Evolutionary conservation across 53 echinoderm and acorn worm genomes (phyloP).

Genomic region (Arbacia lixula): DNA sequence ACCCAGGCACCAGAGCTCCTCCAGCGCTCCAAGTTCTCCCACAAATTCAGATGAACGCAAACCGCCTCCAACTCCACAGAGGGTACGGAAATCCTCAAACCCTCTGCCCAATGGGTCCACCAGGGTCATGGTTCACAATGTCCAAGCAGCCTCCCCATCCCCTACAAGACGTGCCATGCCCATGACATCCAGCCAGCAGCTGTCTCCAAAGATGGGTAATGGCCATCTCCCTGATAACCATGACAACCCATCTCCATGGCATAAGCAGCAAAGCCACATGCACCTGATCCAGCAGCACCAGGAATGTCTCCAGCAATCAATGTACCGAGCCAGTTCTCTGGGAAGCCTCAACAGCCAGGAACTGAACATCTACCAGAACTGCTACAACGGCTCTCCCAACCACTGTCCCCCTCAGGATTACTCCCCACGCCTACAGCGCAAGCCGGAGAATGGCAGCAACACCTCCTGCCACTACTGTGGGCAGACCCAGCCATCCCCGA

Average conservation of each 20-base stretch:
- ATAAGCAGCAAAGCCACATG: constrained; percentile 35
- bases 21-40: constrained; percentile 48
- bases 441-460: constrained; percentile 43
- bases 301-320: constrained; percentile 14
- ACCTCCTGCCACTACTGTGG: constrained; percentile 33
- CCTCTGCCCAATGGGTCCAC: constrained; percentile 43
- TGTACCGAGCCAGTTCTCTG: constrained; percentile 46
- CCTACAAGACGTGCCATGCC: constrained; percentile 50
- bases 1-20: constrained; percentile 47
- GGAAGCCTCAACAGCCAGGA: constrained; percentile 48
- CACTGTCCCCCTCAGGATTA: constrained; percentile 45
- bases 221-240: constrained; percentile 29
- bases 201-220: constrained; percentile 55
- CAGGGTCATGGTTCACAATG: constrained; percentile 57
- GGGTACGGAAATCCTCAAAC: constrained; percentile 53
- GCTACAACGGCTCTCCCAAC: constrained; percentile 2
- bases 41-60: constrained; percentile 48
- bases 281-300: constrained; percentile 54
- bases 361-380: constrained; percentile 37
- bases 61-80: constrained; percentile 47
- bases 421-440: constrained; percentile 40
- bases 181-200: constrained; percentile 49
- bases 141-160: constrained; percentile 54
- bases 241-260: constrained; percentile 55
- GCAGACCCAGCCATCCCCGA: constrained; percentile 41